A percentile compares a stretch with the other conserved stretches of the same genome.
These are phyloP conservation scores for Zoanthus solanderi DNA, from an alignment of 92 coral and sea anemone species.

Conservation along the genomic window DNA sequence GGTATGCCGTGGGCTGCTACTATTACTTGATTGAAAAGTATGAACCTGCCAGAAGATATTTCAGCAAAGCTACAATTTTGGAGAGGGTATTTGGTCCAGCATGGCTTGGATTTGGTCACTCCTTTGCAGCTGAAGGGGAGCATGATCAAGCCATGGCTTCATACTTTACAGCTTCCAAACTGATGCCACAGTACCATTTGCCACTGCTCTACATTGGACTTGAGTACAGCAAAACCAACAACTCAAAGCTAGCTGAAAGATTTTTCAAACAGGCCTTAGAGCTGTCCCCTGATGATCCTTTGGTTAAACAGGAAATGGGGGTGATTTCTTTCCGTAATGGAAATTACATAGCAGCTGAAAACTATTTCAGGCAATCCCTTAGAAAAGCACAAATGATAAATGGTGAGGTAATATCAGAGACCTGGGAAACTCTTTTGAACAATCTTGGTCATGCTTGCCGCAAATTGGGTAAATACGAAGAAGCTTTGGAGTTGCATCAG, in stretches of 20 bases:
- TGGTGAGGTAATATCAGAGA: slow-evolving; percentile 87
- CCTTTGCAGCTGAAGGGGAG: slow-evolving; percentile 99
- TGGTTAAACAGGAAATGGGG: slow-evolving; percentile 97
- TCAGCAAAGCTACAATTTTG: slow-evolving; percentile 89
- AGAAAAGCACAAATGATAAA: slow-evolving; percentile 85
- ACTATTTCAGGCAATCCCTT: slow-evolving; percentile 87
- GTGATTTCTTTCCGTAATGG: slow-evolving; percentile 96
- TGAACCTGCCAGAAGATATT: slow-evolving; percentile 96
- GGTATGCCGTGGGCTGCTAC: slow-evolving; percentile 99
- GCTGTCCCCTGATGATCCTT: slow-evolving; percentile 95
- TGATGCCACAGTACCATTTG: slow-evolving; percentile 95
- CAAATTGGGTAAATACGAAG: slow-evolving; percentile 89
- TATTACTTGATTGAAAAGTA: slow-evolving; percentile 93
- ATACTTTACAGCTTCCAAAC: slow-evolving; percentile 93
- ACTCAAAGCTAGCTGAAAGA: slow-evolving; percentile 93
- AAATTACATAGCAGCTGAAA: slow-evolving; percentile 84
- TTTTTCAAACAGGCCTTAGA: slow-evolving; percentile 84
- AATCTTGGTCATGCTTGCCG: slow-evolving; percentile 96
- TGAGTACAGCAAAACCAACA: slow-evolving; percentile 96
- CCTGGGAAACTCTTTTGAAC: slow-evolving; percentile 94
- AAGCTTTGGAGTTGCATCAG: slow-evolving; percentile 88
- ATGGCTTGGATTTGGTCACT: slow-evolving; percentile 99
- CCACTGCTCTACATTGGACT: slow-evolving; percentile 96
- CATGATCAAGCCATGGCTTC: slow-evolving; percentile 99
- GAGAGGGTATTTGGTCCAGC: slow-evolving; percentile 97